phyloP scores from a whole-genome alignment of 2,797 vertebrate species.

The Pyrocephalus nanus region DNA sequence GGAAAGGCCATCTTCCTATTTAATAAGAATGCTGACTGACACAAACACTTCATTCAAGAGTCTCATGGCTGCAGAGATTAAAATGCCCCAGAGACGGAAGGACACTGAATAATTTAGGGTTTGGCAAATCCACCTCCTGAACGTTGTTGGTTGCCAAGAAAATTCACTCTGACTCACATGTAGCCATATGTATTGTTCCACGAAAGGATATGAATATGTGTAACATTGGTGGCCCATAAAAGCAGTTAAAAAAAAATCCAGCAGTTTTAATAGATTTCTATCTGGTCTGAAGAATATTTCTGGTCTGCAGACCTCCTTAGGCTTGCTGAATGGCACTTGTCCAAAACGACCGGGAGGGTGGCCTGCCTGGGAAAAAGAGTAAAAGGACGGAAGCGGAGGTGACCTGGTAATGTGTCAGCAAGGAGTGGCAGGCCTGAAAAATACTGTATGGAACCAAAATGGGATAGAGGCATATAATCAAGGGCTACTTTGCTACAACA shows the following conservation, averaged over 20 bases:
- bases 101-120: slow-evolving; percentile 13
- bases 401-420: slow-evolving; percentile 64
- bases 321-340: not conserved
- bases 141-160: not conserved
- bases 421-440: slow-evolving; percentile 57
- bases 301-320: not conserved
- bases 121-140: slow-evolving; percentile 39
- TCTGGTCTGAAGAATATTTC: not conserved
- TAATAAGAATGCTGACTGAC: not conserved
- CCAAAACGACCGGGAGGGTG: not conserved
- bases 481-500: not conserved
- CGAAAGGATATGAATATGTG: slow-evolving; percentile 27
- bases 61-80: not conserved
- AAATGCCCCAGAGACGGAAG: not conserved
- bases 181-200: not conserved
- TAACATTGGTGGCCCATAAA: not conserved
- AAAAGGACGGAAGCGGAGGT: slow-evolving; percentile 35
- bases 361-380: slow-evolving; percentile 20
- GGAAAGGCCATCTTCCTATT: not conserved
- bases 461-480: not conserved
- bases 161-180: slow-evolving; percentile 51
- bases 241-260: not conserved
- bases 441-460: not conserved
- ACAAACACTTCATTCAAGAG: not conserved
- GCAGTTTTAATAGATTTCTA: not conserved